phyloP scores from a whole-genome alignment of 1,140 invertebrate genomes.

The Lordiphosa stackelbergi region DNA sequence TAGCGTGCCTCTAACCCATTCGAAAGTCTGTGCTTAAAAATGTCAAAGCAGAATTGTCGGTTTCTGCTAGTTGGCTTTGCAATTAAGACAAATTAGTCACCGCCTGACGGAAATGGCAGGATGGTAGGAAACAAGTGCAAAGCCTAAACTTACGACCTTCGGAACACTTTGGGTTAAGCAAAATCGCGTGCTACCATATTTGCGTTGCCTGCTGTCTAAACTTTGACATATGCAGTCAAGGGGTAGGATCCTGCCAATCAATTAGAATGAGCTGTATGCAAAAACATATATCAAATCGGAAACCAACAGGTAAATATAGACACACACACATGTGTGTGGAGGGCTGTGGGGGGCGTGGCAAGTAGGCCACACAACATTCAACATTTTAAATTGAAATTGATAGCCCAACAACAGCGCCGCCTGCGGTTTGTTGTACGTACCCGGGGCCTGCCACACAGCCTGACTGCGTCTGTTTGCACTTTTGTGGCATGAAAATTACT shows the following conservation, averaged over 20 bases:
- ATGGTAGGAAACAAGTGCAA: conserved; percentile 26
- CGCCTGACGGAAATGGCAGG: conserved; percentile 53
- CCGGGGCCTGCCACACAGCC: conserved; percentile 4
- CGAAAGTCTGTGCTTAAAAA: conserved; percentile 50
- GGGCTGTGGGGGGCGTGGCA: conserved; percentile 17
- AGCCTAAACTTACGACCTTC: conserved; percentile 58
- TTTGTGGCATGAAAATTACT: conserved; percentile 24
- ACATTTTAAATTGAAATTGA: conserved; percentile 70
- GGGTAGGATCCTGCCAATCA: conserved; percentile 51
- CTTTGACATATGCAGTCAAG: conserved; percentile 65
- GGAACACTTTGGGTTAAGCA: conserved; percentile 15
- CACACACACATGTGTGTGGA: conserved; percentile 3
- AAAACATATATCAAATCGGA: conserved; percentile 9
- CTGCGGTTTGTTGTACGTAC: conserved; percentile 44
- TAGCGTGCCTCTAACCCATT: conserved; percentile 59
- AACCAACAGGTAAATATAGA: conserved; percentile 57
- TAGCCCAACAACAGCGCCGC: conserved; percentile 36
- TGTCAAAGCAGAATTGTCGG: conserved; percentile 37
- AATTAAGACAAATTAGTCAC: conserved; percentile 67
- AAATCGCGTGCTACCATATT: conserved; percentile 68
- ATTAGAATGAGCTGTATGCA: conserved; percentile 55
- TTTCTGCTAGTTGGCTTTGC: conserved; percentile 19
- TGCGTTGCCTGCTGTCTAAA: conserved; percentile 65
- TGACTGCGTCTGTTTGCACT: conserved; percentile 23
- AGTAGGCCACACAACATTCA: conserved; percentile 57